Base-by-base conservation (phyloP, 2,797 vertebrate species). In the Sphenopsis melanotis region DNA sequence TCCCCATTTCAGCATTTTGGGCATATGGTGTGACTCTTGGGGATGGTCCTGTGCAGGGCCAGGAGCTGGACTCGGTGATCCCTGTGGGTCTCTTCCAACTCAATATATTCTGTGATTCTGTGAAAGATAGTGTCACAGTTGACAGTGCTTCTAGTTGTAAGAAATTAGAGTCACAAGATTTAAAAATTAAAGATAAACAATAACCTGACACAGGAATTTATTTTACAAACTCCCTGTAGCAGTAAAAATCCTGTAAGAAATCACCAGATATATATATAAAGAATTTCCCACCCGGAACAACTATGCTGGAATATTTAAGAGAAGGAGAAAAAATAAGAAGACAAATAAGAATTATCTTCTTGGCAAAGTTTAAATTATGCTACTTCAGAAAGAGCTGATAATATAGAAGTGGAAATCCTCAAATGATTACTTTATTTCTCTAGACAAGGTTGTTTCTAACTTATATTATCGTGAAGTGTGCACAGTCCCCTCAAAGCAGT, bases 131-230 rank as follows among this genome's bases (percentile, higher is more conserved):
- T 69, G 97, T 97, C 80, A 98, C 97, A 72, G 97, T 93, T 93
- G 98, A 83, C 39, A 98, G 96, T 90, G 98, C 98, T 95, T 98
- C 98, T 79, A 98, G 89, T 90, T 98, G 98, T 21, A 97, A 98
- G 87, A 98, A 91, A 7, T 46, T 21, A 49, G 32, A 83, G 57
- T 69, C 27, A 55, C 15, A 53, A 60, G 37, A 61, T 87, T 49
- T 82, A 49, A 50, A 74, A 70, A 70, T 53, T 44, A 32, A 81
- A 79, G 23, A 49, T 63, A 50, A 56, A 6, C 6, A 8, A 77
- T 69, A 77, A 77, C 15, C 15, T 56, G 68, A 82, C 44, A 63
- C 7, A 64, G 39, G 30, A 19, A 71, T 32, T 12, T 21, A 75
- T 86, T 86, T 89, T 86, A 37, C 8, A 65, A 83, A 75, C 39